Conservation (phyloP, 2,888 invertebrate genomes). For the Isotomurus palustris region DNA sequence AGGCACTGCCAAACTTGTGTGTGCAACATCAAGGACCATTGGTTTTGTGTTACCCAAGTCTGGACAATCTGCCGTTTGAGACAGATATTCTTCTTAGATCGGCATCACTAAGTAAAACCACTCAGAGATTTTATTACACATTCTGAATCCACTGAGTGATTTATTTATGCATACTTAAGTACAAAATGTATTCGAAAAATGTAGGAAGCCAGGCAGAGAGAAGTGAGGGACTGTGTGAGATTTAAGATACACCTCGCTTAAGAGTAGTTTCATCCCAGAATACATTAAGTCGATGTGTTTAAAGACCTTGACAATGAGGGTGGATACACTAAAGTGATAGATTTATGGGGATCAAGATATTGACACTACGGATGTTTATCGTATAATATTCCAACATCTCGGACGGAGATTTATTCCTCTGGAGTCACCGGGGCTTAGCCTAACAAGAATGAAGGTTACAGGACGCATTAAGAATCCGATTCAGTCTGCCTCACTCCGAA, state of each 20-base stretch:
- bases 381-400: background rate
- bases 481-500: background rate
- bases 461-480: background rate
- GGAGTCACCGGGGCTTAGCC: background rate
- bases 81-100: conserved; percentile 12
- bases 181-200: no score
- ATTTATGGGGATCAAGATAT: background rate
- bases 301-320: no score
- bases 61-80: conserved; percentile 16
- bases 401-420: background rate
- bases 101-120: background rate
- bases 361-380: background rate
- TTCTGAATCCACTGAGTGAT: no score
- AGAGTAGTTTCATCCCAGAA: no score
- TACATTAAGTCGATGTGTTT: no score
- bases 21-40: conserved; percentile 19
- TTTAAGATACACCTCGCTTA: no score
- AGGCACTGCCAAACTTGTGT: conserved; percentile 21
- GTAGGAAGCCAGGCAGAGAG: no score
- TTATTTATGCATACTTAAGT: no score
- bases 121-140: no score
- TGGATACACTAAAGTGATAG: no score
- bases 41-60: conserved; percentile 24
- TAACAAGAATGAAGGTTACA: background rate
- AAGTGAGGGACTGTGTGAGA: background rate